Evolutionary conservation across 2,888 invertebrate genomes (phyloP), one percentile per base, ranked within the genome.

Genomic region (Clanis bilineata): DNA sequence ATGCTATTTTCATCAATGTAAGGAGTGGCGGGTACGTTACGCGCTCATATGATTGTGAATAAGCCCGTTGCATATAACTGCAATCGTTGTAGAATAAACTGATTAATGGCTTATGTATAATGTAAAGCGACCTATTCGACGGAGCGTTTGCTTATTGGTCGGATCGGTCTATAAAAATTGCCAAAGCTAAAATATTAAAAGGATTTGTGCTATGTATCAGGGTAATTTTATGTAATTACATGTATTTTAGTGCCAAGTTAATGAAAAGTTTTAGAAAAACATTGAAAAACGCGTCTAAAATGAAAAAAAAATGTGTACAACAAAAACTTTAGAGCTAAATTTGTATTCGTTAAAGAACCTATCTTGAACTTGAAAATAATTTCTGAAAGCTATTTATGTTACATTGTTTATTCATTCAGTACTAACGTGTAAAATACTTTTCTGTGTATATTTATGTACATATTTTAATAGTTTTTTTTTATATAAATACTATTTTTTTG

Each of bases 161-260:
- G 6, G 5, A 3, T 7, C 32, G 9, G 3, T 36, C 9, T 10
- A 1, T 10, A 36, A 10, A 36, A 51, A 51, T 32, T 51, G 32
- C 51, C 32, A 51, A 51, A 32, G 4, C 18, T 51, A 51, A 51
- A 51, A 28, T 51, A 18, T 18, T 32, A 47, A 47, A n/a, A 47
- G 15, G 9, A 51, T 18, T 51, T 18, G 32, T 51, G 51, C 51
- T 7, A 51, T 28, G 1, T 28, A 51, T 51, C 51, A 51, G 51
- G 51, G 51, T 51, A 51, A 51, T 51, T 51, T 18, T 9, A 51
- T 18, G 18, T 18, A 21, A 28, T 18, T 47, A 23, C 28, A 25
- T 15, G n/a, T n/a, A n/a, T 1, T 15, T 51, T 51, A 15, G n/a
- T 51, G 47, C 28, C 47, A 51, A 51, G 47, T 25, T 4, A 41